phyloP scores from a whole-genome alignment of 2,888 invertebrate species.

The Polydrusus tereticollis region DNA sequence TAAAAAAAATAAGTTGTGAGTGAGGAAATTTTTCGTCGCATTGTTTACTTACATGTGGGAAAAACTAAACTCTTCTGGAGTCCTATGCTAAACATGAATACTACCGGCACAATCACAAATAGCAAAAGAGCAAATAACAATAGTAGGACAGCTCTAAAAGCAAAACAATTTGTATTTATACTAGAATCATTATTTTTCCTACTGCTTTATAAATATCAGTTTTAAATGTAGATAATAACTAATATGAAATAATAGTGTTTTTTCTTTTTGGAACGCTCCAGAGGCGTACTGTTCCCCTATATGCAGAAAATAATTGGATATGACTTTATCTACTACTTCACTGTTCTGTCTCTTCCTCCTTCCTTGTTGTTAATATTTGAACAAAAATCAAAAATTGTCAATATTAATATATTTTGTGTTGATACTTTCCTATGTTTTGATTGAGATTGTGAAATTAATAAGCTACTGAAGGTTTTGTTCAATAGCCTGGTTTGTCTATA shows the following conservation, averaged over 20 bases:
- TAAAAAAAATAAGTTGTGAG: too few relatives aligned
- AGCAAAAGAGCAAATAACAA: slow-evolving; percentile 71
- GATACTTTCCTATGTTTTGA: too few relatives aligned
- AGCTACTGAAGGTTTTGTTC: too few relatives aligned
- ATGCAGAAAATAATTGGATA: not conserved
- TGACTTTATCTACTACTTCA: not conserved
- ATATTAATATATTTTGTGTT: too few relatives aligned
- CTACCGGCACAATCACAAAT: slow-evolving; percentile 78
- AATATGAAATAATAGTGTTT: not conserved
- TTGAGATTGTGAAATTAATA: too few relatives aligned
- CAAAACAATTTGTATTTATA: slow-evolving; percentile 13
- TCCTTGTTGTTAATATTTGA: not conserved
- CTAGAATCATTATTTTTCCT: not conserved
- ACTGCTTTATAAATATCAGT: not conserved
- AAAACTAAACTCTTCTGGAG: slow-evolving; percentile 79
- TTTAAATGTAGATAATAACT: not conserved
- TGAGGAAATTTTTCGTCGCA: too few relatives aligned
- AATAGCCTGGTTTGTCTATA: too few relatives aligned
- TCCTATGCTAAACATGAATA: slow-evolving; percentile 79
- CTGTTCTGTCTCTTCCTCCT: too few relatives aligned
- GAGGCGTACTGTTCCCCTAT: too few relatives aligned
- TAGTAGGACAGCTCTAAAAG: slow-evolving; percentile 55
- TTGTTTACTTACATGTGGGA: slow-evolving; percentile 76
- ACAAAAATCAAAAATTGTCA: not conserved
- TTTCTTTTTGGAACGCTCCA: too few relatives aligned